These are phyloP conservation scores for Oxyruncus cristatus DNA, from an alignment of 2,113 vertebrate genomes.

Conservation along the genomic window DNA sequence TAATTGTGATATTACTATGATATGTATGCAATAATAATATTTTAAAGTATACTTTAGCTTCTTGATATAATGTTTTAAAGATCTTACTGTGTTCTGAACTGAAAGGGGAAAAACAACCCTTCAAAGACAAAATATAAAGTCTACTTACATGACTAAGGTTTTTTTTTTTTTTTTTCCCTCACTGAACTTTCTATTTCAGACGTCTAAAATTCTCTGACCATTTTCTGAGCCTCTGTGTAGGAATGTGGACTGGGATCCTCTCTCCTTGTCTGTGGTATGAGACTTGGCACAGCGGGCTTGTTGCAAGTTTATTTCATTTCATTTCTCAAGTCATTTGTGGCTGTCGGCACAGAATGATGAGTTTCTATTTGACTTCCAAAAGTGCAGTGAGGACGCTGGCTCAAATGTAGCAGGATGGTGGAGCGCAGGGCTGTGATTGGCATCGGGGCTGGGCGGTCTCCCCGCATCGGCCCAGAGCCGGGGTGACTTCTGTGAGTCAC, in stretches of 20 bases:
- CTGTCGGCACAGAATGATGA: background rate
- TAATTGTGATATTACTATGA: background rate
- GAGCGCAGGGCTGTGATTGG: background rate
- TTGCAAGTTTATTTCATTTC: background rate
- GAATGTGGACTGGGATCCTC: background rate
- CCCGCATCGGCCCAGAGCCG: fast-evolving
- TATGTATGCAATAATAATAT: background rate
- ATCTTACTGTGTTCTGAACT: background rate
- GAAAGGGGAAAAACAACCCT: background rate
- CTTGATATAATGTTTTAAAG: background rate
- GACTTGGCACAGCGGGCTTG: background rate
- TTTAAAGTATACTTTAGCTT: background rate
- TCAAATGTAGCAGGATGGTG: fast-evolving
- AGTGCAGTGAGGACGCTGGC: background rate
- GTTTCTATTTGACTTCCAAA: background rate
- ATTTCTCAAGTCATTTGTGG: background rate
- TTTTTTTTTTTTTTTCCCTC: background rate
- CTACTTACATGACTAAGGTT: background rate
- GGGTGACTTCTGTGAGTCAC: background rate
- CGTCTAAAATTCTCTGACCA: background rate
- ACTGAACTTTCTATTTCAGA: background rate
- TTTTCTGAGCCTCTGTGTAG: background rate
- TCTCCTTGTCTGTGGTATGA: background rate
- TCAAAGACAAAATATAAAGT: background rate
- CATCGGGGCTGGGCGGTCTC: background rate